These are phyloP conservation scores for Chaitophorus viminalis DNA, from an alignment of 2,888 invertebrate species.

Conservation along the genomic window DNA sequence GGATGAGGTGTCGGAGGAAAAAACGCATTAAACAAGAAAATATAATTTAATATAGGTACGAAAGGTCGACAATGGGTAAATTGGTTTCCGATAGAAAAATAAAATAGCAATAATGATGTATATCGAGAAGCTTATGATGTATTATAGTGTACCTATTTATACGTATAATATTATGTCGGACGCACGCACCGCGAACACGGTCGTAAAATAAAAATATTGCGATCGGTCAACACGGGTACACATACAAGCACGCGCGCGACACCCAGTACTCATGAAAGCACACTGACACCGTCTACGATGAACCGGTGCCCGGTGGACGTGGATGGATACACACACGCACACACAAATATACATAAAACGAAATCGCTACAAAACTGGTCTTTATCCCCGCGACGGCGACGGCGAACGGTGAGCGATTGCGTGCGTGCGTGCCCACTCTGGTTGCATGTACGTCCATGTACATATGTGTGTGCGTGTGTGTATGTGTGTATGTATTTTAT, in stretches of 20 bases:
- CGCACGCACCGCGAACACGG: not conserved
- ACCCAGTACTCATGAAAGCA: conserved; percentile 31
- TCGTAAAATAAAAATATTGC: not conserved
- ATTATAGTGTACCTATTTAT: too few relatives aligned
- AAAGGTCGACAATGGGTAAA: not conserved
- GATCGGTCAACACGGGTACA: not conserved
- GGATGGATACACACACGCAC: conserved; percentile 5
- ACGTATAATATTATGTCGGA: not conserved
- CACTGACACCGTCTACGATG: conserved; percentile 48
- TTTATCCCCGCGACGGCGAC: conserved; percentile 46
- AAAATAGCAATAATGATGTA: not conserved
- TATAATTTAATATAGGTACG: not conserved
- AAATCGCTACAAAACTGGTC: conserved; percentile 58
- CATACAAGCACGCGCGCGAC: not conserved
- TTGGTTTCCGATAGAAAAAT: not conserved
- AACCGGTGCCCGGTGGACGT: conserved; percentile 25
- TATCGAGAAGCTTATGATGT: not conserved
- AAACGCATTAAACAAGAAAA: not conserved
- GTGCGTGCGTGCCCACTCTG: not conserved
- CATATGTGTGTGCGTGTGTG: not conserved
- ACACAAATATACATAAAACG: not conserved
- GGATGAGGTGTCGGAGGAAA: not conserved
- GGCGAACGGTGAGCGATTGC: not conserved
- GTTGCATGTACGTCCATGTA: not conserved
- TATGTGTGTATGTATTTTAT: too few relatives aligned